Conservation (phyloP, 2,888 invertebrate genomes). For the Macrosiphum euphorbiae region DNA sequence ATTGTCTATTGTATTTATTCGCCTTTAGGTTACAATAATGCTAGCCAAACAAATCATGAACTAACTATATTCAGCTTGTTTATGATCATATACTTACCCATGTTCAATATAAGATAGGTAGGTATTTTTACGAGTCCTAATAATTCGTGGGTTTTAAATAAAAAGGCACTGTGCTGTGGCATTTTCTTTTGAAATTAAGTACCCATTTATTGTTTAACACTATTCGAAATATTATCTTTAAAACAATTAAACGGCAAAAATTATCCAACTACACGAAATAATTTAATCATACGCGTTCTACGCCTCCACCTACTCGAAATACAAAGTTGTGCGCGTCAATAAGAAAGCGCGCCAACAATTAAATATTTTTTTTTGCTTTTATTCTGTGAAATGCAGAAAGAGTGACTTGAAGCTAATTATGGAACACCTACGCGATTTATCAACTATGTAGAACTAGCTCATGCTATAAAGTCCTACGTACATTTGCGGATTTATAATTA, state of each 20-base stretch:
- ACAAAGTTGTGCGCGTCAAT: background rate
- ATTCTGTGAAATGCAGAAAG: background rate
- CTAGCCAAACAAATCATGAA: conserved; percentile 6
- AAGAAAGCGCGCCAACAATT: background rate
- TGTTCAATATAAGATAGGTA: background rate
- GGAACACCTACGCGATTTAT: background rate
- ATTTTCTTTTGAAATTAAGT: background rate
- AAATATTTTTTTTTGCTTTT: background rate
- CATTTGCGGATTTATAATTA: background rate
- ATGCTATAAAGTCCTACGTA: background rate
- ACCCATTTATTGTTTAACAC: background rate
- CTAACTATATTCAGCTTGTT: conserved; percentile 12
- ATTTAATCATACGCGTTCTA: background rate
- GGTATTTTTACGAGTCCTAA: background rate
- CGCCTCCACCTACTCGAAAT: background rate
- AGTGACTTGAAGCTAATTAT: background rate
- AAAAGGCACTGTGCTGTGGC: background rate
- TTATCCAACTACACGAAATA: background rate
- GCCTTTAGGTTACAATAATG: conserved; percentile 16
- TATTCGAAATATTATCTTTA: background rate
- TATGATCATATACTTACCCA: background rate
- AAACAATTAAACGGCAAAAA: background rate
- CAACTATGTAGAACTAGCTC: background rate
- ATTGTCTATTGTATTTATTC: conserved; percentile 25
- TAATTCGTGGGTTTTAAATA: background rate